Conservation (phyloP, 2,888 invertebrate species). For the Acleris sparsana region DNA sequence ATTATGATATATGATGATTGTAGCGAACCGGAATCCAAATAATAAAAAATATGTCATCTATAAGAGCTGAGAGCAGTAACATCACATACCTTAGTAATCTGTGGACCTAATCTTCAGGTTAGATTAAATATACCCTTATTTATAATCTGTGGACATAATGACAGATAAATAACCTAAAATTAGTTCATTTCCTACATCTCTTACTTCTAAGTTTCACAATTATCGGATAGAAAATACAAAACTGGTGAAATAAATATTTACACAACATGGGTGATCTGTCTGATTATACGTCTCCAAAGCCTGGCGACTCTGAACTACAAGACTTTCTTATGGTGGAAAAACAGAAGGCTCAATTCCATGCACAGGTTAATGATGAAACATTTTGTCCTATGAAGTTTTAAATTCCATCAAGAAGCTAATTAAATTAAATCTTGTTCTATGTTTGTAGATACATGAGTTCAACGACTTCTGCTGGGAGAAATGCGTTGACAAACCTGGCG, state of each 20-base stretch:
- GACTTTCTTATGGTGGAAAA: conserved; percentile 93
- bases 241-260: conserved; percentile 1
- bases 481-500: conserved; percentile 95
- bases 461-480: conserved; percentile 98
- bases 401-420: background rate
- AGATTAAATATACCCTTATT: no score
- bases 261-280: conserved; percentile 65
- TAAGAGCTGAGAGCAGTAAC: no score
- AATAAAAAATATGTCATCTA: no score
- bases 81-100: no score
- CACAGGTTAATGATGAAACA: conserved; percentile 86
- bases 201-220: no score
- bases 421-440: background rate
- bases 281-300: conserved; percentile 68
- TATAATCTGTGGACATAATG: no score
- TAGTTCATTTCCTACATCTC: no score
- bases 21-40: no score
- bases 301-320: conserved; percentile 90
- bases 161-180: no score
- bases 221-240: no score
- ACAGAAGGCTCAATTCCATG: conserved; percentile 94
- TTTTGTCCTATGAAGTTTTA: conserved; percentile 8
- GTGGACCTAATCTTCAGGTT: no score
- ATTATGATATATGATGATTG: no score
- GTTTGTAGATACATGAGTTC: conserved; percentile 93